phyloP scores from a whole-genome alignment of 2,888 invertebrate species.

The Tillus elongatus region DNA sequence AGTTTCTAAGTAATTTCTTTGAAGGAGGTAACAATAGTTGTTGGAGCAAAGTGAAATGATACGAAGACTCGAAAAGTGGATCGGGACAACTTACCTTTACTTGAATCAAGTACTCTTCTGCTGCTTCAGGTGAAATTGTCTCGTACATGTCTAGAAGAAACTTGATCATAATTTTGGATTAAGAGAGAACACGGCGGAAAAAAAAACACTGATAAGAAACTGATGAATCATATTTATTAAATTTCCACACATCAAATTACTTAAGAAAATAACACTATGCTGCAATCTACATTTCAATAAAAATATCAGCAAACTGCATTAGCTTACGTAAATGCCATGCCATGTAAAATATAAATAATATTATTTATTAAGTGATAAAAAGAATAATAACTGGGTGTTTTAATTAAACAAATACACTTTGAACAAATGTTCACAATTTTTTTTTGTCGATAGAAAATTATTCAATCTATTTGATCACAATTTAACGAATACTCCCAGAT shows the following conservation, averaged over 20 bases:
- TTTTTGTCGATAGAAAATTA: conserved; percentile 16
- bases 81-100: no score
- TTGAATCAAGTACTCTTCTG: no score
- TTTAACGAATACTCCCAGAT: conserved; percentile 22
- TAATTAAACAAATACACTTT: conserved; percentile 13
- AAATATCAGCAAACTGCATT: conserved; percentile 26
- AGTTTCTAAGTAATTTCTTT: no score
- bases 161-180: no score
- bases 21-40: no score
- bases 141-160: no score
- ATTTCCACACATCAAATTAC: conserved; percentile 30
- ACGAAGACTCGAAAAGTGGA: no score
- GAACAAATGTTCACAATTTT: conserved; percentile 12
- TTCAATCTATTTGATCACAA: conserved; percentile 24
- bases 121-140: no score
- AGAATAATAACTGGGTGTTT: conserved; percentile 14
- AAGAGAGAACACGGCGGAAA: no score
- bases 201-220: no score
- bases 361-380: conserved; percentile 13
- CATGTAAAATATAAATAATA: conserved; percentile 16
- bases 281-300: conserved; percentile 26
- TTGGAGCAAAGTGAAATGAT: no score
- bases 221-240: conserved; percentile 19
- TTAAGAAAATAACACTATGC: conserved; percentile 30
- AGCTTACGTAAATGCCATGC: conserved; percentile 23